Evolutionary conservation across 92 coral and sea anemone genomes (phyloP).

Genomic region (Isaurus tuberculatus): DNA sequence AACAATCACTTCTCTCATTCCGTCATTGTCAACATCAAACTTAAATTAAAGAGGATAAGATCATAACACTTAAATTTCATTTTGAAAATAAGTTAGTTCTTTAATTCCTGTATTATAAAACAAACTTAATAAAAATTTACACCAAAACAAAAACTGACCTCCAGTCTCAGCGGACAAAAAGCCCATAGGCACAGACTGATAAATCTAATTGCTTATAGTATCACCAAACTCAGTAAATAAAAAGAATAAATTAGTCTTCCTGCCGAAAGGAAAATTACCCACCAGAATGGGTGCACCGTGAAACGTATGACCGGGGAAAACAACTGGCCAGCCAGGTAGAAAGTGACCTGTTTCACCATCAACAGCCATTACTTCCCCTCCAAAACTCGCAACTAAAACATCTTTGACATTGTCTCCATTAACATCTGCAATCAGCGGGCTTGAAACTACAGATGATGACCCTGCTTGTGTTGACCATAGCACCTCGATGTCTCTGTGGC

Average conservation of each 20-base stretch:
- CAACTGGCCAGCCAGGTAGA: constrained; percentile 88
- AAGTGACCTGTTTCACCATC: constrained; percentile 82
- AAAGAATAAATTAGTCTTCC: not conserved
- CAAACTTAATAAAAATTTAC: too few species aligned
- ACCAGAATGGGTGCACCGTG: constrained; percentile 92
- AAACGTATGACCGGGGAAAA: constrained; percentile 66
- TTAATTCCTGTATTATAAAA: too few species aligned
- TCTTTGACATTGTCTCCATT: constrained; percentile 78
- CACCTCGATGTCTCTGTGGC: constrained; percentile 78
- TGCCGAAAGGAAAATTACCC: constrained; percentile 2
- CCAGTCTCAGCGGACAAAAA: too few species aligned
- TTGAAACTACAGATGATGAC: constrained; percentile 87
- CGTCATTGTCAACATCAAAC: constrained; percentile 92
- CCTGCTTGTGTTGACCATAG: constrained; percentile 82
- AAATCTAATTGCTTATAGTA: too few species aligned
- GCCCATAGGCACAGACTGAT: too few species aligned
- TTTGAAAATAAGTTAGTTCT: too few species aligned
- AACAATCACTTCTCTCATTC: constrained; percentile 78
- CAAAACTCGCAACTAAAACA: constrained; percentile 78
- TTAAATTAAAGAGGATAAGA: constrained; percentile 44
- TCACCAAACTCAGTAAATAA: too few species aligned
- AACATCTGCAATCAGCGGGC: constrained; percentile 80
- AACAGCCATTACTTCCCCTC: constrained; percentile 83
- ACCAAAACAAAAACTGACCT: too few species aligned
- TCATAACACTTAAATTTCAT: not conserved